A percentile compares a stretch with the other conserved stretches of the same genome.
phyloP scores from a whole-genome alignment of 2,888 invertebrate genomes.

The Plebejus anna region DNA sequence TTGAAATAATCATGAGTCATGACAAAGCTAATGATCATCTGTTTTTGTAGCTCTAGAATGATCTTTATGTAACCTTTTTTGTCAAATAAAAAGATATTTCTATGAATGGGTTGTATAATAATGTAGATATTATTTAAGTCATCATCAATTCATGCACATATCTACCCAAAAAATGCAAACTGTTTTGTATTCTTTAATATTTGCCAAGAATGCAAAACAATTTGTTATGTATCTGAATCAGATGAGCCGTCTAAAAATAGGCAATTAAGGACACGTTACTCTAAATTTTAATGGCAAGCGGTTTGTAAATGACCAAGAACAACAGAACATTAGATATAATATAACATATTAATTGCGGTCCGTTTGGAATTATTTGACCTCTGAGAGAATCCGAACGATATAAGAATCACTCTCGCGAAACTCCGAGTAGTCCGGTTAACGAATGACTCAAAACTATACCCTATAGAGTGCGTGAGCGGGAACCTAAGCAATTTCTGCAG shows the following conservation, averaged over 20 bases:
- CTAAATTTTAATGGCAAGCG: neutral
- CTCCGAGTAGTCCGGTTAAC: neutral
- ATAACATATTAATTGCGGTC: too few species aligned
- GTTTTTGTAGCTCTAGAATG: conserved; percentile 13
- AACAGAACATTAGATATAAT: neutral
- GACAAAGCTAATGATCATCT: neutral
- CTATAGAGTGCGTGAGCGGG: too few species aligned
- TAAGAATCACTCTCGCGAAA: neutral
- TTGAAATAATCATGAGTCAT: neutral
- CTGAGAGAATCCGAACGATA: neutral
- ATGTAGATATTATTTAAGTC: neutral
- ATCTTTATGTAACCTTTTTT: conserved; percentile 12
- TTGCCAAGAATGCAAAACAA: neutral
- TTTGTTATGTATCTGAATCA: neutral
- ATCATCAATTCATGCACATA: neutral
- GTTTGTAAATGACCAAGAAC: neutral
- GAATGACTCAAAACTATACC: too few species aligned
- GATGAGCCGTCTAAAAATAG: neutral
- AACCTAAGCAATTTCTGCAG: too few species aligned
- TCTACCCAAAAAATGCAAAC: neutral
- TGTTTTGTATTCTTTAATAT: neutral
- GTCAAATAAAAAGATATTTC: conserved; percentile 12
- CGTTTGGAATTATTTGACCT: neutral
- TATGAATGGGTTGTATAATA: neutral
- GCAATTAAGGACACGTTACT: neutral